These are phyloP conservation scores for Xenops minutus DNA, from an alignment of 2,797 vertebrate species.

Conservation along the genomic window DNA sequence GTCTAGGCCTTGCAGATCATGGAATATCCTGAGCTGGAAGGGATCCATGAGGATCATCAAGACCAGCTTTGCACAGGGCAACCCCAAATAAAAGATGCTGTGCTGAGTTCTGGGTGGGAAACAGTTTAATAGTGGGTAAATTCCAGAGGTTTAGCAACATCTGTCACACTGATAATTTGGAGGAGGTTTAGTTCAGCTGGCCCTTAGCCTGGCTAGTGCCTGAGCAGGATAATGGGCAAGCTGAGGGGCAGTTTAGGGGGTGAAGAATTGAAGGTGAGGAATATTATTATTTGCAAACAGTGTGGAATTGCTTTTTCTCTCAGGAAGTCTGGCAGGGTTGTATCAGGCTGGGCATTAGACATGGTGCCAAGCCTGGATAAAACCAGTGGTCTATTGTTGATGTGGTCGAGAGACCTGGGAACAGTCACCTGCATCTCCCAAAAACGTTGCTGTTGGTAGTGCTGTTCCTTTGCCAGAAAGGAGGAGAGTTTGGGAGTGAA, in stretches of 20 bases:
- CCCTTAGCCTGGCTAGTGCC: background rate
- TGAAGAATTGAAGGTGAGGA: background rate
- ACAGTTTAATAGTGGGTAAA: background rate
- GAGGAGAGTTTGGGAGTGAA: background rate
- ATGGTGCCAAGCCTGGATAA: background rate
- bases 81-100: background rate
- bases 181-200: background rate
- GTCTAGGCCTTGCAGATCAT: background rate
- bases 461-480: background rate
- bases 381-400: accelerated
- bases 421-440: background rate
- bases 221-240: background rate
- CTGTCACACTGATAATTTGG: background rate
- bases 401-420: background rate
- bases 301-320: background rate
- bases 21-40: background rate
- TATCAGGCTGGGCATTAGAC: background rate
- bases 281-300: background rate
- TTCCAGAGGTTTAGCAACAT: background rate
- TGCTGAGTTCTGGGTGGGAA: background rate
- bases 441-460: background rate
- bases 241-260: background rate
- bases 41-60: background rate
- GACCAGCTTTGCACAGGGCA: background rate
- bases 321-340: background rate